Percentiles rank a stretch among this genome's conserved stretches.
These are phyloP conservation scores for Habropoda laboriosa DNA, from an alignment of 1,140 invertebrate genomes.

Conservation along the genomic window DNA sequence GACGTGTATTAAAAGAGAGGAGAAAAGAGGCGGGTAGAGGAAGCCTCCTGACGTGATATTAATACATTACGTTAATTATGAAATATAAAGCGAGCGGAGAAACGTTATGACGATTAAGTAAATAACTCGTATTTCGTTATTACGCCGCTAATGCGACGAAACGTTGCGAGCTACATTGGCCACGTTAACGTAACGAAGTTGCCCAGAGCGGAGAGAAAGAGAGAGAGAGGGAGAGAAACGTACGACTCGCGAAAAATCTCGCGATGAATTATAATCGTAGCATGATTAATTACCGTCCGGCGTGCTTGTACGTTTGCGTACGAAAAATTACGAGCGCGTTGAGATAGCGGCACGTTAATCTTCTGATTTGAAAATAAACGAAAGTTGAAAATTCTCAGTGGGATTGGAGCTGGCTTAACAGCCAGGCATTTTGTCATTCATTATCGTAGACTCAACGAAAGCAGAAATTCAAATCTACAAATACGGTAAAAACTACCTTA, in stretches of 20 bases:
- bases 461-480: too few relatives aligned
- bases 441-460: too few relatives aligned
- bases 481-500: too few relatives aligned
- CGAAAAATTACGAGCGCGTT: neutral
- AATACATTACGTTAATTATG: slow-evolving; percentile 17
- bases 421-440: too few relatives aligned
- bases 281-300: neutral
- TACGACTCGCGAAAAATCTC: neutral
- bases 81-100: neutral
- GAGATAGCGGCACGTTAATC: neutral
- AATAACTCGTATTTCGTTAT: slow-evolving; percentile 21
- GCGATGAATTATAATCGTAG: too few relatives aligned
- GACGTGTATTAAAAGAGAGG: neutral
- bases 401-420: too few relatives aligned
- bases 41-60: neutral
- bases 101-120: slow-evolving; percentile 14
- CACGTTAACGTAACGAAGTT: neutral
- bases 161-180: neutral
- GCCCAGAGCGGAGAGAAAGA: too few relatives aligned
- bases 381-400: neutral
- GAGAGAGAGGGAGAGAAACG: too few relatives aligned
- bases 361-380: neutral
- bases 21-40: too few relatives aligned
- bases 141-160: neutral
- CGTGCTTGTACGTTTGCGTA: neutral